Evolutionary conservation across 2,888 invertebrate genomes (phyloP).

Genomic region (Aproaerema taeniolella): DNA sequence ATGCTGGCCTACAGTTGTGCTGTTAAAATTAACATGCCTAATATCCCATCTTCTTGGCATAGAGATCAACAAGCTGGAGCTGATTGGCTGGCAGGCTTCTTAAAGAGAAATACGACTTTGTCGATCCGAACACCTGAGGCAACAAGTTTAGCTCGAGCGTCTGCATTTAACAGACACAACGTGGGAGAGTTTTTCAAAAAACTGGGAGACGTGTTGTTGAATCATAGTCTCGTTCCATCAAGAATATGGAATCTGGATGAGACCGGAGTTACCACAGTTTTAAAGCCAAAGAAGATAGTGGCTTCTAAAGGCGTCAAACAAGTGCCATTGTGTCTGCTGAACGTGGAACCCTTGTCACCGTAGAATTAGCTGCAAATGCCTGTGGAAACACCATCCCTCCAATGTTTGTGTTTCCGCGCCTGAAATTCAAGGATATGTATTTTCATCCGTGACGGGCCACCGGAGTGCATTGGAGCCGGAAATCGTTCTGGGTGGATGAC

Average conservation of each 20-base stretch:
- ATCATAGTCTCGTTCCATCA: slow-evolving; percentile 18
- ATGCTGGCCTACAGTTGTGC: slow-evolving; percentile 19
- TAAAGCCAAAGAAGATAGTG: slow-evolving; percentile 24
- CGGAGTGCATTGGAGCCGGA: slow-evolving; percentile 31
- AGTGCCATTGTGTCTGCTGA: slow-evolving; percentile 23
- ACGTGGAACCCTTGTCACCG: slow-evolving; percentile 24
- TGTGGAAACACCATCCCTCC: slow-evolving; percentile 18
- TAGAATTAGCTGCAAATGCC: slow-evolving; percentile 20
- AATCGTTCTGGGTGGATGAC: slow-evolving; percentile 37
- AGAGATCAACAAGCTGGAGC: slow-evolving; percentile 17
- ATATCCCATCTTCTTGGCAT: slow-evolving; percentile 14
- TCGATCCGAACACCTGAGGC: slow-evolving; percentile 17
- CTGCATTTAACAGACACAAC: slow-evolving; percentile 14
- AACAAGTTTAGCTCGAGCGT: slow-evolving; percentile 13
- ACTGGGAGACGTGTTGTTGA: slow-evolving; percentile 15
- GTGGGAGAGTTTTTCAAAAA: slow-evolving; percentile 20
- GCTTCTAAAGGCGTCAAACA: slow-evolving; percentile 20
- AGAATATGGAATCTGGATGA: slow-evolving; percentile 29
- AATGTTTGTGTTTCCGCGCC: slow-evolving; percentile 28
- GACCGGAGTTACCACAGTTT: slow-evolving; percentile 27
- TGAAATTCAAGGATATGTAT: slow-evolving; percentile 23
- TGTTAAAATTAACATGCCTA: slow-evolving; percentile 12
- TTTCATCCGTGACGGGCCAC: slow-evolving; percentile 30
- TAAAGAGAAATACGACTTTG: slow-evolving; percentile 14
- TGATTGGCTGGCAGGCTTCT: slow-evolving; percentile 18